Evolutionary conservation across 2,113 vertebrate species (phyloP), one percentile per base, ranked within the genome.

Genomic region (Brachyhypopomus gauderio): DNA sequence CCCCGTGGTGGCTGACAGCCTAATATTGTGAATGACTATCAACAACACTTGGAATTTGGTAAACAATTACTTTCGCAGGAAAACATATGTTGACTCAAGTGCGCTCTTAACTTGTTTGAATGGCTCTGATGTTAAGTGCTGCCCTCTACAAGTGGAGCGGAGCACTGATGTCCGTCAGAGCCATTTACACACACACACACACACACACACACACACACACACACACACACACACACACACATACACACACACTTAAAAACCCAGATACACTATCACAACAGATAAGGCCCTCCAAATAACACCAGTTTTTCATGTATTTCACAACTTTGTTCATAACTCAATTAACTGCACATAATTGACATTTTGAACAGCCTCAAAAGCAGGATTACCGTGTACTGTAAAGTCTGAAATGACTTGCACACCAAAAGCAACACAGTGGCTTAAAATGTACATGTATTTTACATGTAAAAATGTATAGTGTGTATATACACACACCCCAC

Each of bases 51-150:
- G 19, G 34, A 11, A 36, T 78, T 66, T 12, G 67, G 48, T 34
- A 67, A 78, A 67, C 63, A 67, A 69, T 5, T 23, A 56, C 67
- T 55, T 58, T 67, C 20, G 52, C 27, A 69, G 76, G 45, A 34
- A 25, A 56, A 23, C 8, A 75, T 59, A 60, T 19, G 38, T 22
- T 36, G 63, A 34, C 60, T 30, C n/a, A 20, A 69, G 63, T 36
- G 45, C 58, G 19, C 76, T 58, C n/a, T 69, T 36, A n/a, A 69
- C 52, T 69, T 3, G 22, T 41, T 6, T 78, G 64, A 78, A 34
- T 69, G 48, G 30, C n/a, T 58, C n/a, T 19, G 48, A 38, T 55
- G 48, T 55, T 64, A 70, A 58, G 72, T 56, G 66, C 27, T 23
- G 30, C 25, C 52, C 63, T 78, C 5, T 34, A 69, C 11, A 58